phyloP scores from a whole-genome alignment of 2,888 invertebrate species.

The Exocentrus adspersus region DNA sequence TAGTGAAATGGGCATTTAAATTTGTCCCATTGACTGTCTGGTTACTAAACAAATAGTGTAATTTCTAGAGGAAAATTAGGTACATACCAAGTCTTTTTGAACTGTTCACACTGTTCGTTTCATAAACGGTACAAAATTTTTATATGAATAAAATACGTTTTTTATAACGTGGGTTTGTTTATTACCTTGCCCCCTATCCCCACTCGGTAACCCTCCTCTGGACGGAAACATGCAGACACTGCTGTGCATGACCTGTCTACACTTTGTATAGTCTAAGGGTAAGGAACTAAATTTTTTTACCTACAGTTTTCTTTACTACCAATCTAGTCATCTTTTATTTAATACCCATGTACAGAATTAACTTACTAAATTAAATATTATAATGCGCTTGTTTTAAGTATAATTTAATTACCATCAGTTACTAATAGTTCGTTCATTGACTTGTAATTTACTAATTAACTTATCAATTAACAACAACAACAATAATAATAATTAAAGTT shows the following conservation, averaged over 20 bases:
- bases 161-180: constrained; percentile 28
- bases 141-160: constrained; percentile 43
- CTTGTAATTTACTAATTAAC: constrained; percentile 15
- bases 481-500: background rate
- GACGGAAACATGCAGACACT: constrained; percentile 7
- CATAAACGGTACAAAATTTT: constrained; percentile 51
- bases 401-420: too few species aligned
- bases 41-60: constrained; percentile 36
- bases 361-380: background rate
- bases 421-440: background rate
- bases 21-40: constrained; percentile 50
- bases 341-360: background rate
- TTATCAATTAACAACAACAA: too few species aligned
- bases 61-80: constrained; percentile 41
- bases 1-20: constrained; percentile 47
- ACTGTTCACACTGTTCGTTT: constrained; percentile 41
- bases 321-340: too few species aligned
- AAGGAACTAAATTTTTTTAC: constrained; percentile 16
- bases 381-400: too few species aligned
- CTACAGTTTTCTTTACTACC: too few species aligned
- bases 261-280: constrained; percentile 10
- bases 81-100: constrained; percentile 36
- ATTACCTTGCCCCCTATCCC: background rate
- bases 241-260: constrained; percentile 7
- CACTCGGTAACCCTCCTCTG: constrained; percentile 3